A percentile compares a stretch with the other conserved stretches of the same genome.
Conservation (phyloP, 1,140 invertebrate genomes). For the Physella acuta region DNA sequence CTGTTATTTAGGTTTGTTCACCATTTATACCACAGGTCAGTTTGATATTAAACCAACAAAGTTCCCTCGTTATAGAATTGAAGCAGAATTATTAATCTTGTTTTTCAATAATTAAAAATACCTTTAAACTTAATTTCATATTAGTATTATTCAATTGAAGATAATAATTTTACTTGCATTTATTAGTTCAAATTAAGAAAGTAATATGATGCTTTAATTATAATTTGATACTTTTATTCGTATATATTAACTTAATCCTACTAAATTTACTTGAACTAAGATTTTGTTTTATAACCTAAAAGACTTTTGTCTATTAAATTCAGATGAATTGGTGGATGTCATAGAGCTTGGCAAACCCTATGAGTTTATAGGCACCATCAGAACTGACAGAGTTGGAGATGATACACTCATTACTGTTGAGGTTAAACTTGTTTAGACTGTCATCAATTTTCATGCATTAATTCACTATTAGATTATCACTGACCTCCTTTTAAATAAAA, state of each 20-base stretch:
- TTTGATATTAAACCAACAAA: too few relatives aligned
- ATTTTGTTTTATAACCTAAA: not conserved
- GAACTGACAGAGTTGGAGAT: constrained; percentile 2
- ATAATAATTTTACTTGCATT: not conserved
- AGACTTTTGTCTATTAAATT: not conserved
- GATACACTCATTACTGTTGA: constrained; percentile 9
- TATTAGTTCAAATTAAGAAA: not conserved
- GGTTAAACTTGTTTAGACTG: too few relatives aligned
- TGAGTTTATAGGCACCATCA: constrained; percentile 10
- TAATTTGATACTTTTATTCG: not conserved
- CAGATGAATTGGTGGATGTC: constrained; percentile 15
- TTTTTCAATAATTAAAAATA: too few relatives aligned
- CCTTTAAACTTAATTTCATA: not conserved
- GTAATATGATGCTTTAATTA: not conserved
- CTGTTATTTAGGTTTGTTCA: too few relatives aligned
- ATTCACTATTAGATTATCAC: not conserved
- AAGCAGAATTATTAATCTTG: too few relatives aligned
- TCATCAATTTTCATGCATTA: not conserved
- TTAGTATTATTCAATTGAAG: not conserved
- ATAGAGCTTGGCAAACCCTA: constrained; percentile 8
- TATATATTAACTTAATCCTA: not conserved
- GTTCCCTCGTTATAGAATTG: too few relatives aligned
- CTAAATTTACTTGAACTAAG: not conserved
- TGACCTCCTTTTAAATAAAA: not conserved
- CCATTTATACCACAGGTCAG: too few relatives aligned